A percentile compares a stretch with the other conserved stretches of the same genome.
Evolutionary conservation across 2,797 vertebrate species (phyloP).

Genomic region (Bufotes viridis): DNA sequence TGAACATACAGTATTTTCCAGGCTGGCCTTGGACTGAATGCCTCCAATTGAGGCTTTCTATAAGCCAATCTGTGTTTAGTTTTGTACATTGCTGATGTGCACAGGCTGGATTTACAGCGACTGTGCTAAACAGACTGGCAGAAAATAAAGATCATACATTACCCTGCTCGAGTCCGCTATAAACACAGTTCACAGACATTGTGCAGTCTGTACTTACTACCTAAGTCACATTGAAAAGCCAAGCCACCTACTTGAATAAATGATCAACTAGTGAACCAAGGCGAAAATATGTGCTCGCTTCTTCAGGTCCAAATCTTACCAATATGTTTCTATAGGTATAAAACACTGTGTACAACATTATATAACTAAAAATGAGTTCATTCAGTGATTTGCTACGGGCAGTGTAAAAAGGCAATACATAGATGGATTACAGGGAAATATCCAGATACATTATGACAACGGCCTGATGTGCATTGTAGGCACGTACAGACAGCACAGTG

Average conservation of each 20-base stretch:
- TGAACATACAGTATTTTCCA: background rate
- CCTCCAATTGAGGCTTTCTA: background rate
- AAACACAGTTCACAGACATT: conserved; percentile 16
- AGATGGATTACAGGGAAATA: no score
- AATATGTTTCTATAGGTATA: background rate
- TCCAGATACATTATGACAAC: no score
- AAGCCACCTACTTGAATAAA: background rate
- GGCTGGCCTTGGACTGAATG: background rate
- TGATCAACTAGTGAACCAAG: background rate
- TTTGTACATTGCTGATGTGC: background rate
- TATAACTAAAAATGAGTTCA: no score
- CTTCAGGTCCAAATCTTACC: background rate
- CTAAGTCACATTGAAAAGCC: background rate
- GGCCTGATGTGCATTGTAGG: no score
- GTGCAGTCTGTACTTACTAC: background rate
- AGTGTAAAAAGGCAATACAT: no score
- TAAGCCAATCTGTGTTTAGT: background rate
- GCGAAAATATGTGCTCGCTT: background rate
- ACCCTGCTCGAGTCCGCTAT: background rate
- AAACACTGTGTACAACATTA: background rate
- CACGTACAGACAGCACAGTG: no score
- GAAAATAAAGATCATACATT: conserved; percentile 37
- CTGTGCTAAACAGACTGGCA: conserved; percentile 23
- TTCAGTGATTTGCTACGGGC: no score
- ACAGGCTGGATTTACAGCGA: background rate